Evolutionary conservation across 1,140 invertebrate genomes (phyloP).

Genomic region (Asobara japonica): DNA sequence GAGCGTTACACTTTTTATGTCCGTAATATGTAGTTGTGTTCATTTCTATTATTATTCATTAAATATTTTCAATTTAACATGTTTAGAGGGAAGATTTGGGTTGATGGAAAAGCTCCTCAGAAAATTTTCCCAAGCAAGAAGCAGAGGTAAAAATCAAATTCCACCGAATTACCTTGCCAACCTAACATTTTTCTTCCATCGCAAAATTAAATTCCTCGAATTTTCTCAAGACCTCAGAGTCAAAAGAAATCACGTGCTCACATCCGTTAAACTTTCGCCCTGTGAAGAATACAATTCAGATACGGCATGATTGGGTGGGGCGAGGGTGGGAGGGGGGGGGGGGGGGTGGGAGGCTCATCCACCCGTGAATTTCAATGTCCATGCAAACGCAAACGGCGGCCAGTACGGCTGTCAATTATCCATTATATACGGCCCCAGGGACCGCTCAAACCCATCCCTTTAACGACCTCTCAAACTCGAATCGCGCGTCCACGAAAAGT

Average conservation of each 20-base stretch:
- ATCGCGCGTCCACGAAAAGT: conserved; percentile 28
- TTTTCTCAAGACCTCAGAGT: neutral
- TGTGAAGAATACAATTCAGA: conserved; percentile 13
- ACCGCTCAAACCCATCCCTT: conserved; percentile 44
- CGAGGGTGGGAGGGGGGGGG: neutral
- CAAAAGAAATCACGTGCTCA: neutral
- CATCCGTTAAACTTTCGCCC: neutral
- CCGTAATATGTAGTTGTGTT: no score
- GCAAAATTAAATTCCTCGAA: no score
- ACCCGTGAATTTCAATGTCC: conserved; percentile 44
- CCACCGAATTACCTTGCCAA: no score
- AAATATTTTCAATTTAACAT: no score
- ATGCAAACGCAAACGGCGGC: conserved; percentile 46
- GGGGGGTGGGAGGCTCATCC: conserved; percentile 21
- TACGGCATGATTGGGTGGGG: neutral
- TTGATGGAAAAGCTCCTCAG: no score
- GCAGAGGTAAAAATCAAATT: no score
- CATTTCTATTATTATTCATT: no score
- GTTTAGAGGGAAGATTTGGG: no score
- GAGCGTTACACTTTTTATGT: no score
- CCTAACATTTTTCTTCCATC: no score
- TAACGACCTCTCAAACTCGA: conserved; percentile 45
- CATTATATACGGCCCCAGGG: conserved; percentile 44
- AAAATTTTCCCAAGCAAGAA: no score
- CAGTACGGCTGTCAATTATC: conserved; percentile 46